Percentiles rank a stretch among this genome's conserved stretches.
phyloP scores from a whole-genome alignment of 2,888 invertebrate species.

The Patella pellucida region DNA sequence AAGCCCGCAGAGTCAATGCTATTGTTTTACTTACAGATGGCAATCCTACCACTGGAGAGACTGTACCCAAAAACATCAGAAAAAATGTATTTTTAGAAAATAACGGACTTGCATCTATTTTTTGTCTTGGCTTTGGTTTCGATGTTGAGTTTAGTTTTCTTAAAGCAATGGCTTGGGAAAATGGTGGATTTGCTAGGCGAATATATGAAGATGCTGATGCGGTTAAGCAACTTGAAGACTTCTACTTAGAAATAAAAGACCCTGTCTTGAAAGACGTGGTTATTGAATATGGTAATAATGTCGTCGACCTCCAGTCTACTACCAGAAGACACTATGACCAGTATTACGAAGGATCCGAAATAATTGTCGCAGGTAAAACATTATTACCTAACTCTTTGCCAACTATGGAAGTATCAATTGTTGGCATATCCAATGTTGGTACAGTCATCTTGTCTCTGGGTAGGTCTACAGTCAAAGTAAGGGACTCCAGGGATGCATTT shows the following conservation, averaged over 20 bases:
- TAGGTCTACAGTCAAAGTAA: neutral
- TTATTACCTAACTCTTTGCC: conserved; percentile 1
- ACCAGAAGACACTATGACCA: conserved; percentile 73
- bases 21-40: conserved; percentile 73
- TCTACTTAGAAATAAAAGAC: conserved; percentile 77
- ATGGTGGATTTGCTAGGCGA: conserved; percentile 79
- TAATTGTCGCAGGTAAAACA: conserved; percentile 76
- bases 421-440: conserved; percentile 16
- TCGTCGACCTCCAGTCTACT: conserved; percentile 56
- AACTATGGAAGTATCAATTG: neutral
- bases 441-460: neutral
- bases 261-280: conserved; percentile 79
- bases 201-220: conserved; percentile 83
- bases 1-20: conserved; percentile 40
- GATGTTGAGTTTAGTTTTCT: conserved; percentile 80
- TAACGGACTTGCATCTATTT: conserved; percentile 72
- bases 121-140: conserved; percentile 81
- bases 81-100: conserved; percentile 42
- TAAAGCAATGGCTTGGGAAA: conserved; percentile 77
- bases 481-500: conserved; percentile 41
- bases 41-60: conserved; percentile 67
- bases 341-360: conserved; percentile 78
- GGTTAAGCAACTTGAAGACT: conserved; percentile 78
- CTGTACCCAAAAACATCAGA: conserved; percentile 56
- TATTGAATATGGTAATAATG: conserved; percentile 74